These are phyloP conservation scores for Petrophora chlorosata DNA, from an alignment of 2,888 invertebrate genomes.

Conservation along the genomic window DNA sequence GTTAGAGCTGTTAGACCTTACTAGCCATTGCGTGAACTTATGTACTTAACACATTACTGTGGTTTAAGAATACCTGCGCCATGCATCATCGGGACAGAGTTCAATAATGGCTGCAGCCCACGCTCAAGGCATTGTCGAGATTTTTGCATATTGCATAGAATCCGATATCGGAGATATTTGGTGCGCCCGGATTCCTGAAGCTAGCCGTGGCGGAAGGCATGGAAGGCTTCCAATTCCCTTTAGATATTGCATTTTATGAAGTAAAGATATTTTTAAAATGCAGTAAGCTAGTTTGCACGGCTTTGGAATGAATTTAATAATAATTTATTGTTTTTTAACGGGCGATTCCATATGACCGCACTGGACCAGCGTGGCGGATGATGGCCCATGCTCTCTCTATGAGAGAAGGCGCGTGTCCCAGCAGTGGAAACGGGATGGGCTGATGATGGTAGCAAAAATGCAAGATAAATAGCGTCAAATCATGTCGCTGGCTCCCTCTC, in stretches of 20 bases:
- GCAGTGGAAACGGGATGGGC: too few relatives aligned
- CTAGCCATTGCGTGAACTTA: background rate
- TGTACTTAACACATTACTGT: background rate
- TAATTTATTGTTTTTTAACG: too few relatives aligned
- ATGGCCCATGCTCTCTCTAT: too few relatives aligned
- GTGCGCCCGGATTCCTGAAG: slow-evolving; percentile 43
- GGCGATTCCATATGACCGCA: too few relatives aligned
- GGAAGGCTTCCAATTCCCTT: background rate
- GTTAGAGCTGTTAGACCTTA: too few relatives aligned
- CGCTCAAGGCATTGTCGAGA: slow-evolving; percentile 43
- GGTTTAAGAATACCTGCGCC: slow-evolving; percentile 1
- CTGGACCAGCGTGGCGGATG: too few relatives aligned
- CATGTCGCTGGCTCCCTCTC: background rate
- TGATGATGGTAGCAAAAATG: too few relatives aligned
- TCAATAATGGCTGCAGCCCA: slow-evolving; percentile 29
- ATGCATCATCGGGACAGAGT: slow-evolving; percentile 18
- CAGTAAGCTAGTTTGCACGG: background rate
- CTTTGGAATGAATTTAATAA: background rate
- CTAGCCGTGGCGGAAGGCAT: slow-evolving; percentile 33
- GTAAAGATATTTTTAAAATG: background rate
- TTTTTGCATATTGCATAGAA: slow-evolving; percentile 55
- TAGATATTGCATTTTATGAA: background rate
- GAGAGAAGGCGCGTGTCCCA: too few relatives aligned
- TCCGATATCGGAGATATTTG: slow-evolving; percentile 45
- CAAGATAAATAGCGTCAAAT: too few relatives aligned